phyloP scores from a whole-genome alignment of 1,140 invertebrate species.

The Wasmannia auropunctata region DNA sequence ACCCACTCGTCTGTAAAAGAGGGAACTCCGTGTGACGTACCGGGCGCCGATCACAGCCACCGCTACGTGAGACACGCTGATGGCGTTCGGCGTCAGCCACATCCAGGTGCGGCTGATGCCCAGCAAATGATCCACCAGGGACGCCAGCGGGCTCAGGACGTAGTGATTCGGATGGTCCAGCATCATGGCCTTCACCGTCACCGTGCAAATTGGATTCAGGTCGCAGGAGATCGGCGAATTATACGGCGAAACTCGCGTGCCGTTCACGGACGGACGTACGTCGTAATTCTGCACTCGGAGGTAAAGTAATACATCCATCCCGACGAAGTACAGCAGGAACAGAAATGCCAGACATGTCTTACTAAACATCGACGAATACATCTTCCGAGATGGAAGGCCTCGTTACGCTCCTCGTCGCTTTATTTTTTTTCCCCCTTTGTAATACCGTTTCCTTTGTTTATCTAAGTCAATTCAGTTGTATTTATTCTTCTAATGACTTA shows the following conservation, averaged over 20 bases:
- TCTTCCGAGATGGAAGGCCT: background rate
- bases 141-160: slow-evolving; percentile 90
- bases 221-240: slow-evolving; percentile 87
- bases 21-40: slow-evolving; percentile 88
- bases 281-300: slow-evolving; percentile 87
- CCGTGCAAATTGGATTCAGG: slow-evolving; percentile 90
- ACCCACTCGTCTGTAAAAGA: slow-evolving; percentile 88
- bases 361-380: slow-evolving; percentile 27
- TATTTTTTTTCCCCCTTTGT: background rate
- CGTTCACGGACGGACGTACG: slow-evolving; percentile 72
- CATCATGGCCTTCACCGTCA: slow-evolving; percentile 91
- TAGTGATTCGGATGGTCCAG: slow-evolving; percentile 92
- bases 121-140: slow-evolving; percentile 87
- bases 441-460: background rate
- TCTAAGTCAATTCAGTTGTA: background rate
- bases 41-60: slow-evolving; percentile 90
- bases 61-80: slow-evolving; percentile 91
- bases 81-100: slow-evolving; percentile 92
- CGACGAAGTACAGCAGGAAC: slow-evolving; percentile 86
- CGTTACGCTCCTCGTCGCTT: background rate
- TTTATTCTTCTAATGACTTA: background rate
- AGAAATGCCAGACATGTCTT: slow-evolving; percentile 48
- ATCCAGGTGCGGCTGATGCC: slow-evolving; percentile 87
- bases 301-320: slow-evolving; percentile 87
- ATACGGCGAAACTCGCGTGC: slow-evolving; percentile 63